phyloP scores from a whole-genome alignment of 2,888 invertebrate species.

The Allophyes oxyacanthae region DNA sequence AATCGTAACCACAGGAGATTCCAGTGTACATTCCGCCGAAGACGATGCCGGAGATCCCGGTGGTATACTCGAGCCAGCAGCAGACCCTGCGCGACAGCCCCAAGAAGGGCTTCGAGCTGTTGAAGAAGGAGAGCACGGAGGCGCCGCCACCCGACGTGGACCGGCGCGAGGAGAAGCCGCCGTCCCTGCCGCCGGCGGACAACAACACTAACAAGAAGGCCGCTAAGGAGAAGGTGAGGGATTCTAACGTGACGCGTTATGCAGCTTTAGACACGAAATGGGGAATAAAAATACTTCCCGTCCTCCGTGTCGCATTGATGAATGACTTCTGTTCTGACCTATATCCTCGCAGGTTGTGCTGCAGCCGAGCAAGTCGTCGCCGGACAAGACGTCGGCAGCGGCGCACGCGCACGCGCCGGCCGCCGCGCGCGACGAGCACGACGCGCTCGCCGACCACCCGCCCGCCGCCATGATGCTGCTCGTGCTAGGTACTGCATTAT shows the following conservation, averaged over 20 bases:
- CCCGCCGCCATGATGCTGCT: conserved; percentile 94
- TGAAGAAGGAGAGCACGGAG: conserved; percentile 46
- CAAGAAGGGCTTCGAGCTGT: conserved; percentile 77
- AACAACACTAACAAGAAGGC: conserved; percentile 30
- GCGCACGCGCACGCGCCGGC: conserved; percentile 52
- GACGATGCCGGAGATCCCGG: conserved; percentile 80
- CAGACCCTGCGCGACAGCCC: conserved; percentile 78
- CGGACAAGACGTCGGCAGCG: conserved; percentile 37
- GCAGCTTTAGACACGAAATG: no score
- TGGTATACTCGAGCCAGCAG: conserved; percentile 72
- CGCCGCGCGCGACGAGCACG: conserved; percentile 78
- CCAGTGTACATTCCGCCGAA: conserved; percentile 72
- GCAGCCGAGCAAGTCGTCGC: conserved; percentile 21
- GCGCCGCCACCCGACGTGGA: conserved; percentile 22
- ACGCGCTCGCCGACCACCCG: conserved; percentile 92
- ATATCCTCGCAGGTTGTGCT: conserved; percentile 20
- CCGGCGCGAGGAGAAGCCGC: conserved; percentile 11
- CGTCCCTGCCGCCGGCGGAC: conserved; percentile 22
- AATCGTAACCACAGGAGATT: conserved; percentile 63
- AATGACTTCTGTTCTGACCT: neutral
- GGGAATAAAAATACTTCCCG: no score
- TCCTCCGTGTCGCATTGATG: neutral
- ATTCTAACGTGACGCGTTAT: no score
- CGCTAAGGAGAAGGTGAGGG: conserved; percentile 29
- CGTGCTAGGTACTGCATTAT: conserved; percentile 89